Evolutionary conservation across 1,140 invertebrate genomes (phyloP).

Genomic region (Lamellibrachia luymesi): DNA sequence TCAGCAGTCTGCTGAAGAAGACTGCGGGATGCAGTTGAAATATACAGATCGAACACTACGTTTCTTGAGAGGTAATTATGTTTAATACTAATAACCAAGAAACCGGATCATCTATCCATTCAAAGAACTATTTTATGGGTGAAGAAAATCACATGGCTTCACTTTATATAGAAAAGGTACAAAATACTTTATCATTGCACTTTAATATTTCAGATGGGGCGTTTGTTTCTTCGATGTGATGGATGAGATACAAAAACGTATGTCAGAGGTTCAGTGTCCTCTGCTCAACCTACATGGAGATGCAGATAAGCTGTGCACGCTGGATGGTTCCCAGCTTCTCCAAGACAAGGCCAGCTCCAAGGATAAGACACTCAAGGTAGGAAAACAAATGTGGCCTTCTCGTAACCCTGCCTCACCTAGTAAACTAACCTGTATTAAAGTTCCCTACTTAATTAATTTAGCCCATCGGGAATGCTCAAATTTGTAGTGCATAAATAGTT

Average conservation of each 20-base stretch:
- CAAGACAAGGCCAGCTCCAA: conserved; percentile 17
- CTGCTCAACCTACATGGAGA: conserved; percentile 15
- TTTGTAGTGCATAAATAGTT: no score
- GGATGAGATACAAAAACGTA: conserved; percentile 13
- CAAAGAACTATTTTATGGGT: no score
- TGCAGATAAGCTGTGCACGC: conserved; percentile 17
- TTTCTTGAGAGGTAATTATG: no score
- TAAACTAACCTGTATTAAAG: no score
- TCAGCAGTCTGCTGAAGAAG: no score
- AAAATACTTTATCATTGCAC: neutral
- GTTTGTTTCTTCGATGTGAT: conserved; percentile 6
- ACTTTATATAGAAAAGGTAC: neutral
- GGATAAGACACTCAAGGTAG: conserved; percentile 23
- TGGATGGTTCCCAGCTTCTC: conserved; percentile 20
- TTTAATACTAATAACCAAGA: no score
- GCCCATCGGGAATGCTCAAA: no score
- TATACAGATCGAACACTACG: no score
- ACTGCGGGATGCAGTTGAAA: no score
- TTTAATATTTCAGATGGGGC: conserved; percentile 5
- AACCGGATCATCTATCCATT: no score
- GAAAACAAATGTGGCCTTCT: neutral
- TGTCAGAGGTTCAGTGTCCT: conserved; percentile 15
- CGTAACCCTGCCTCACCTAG: no score
- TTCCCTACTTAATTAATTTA: no score
- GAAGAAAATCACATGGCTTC: neutral